Percentiles rank a stretch among this genome's conserved stretches.
These are phyloP conservation scores for Eretmodus cyanostictus DNA, from an alignment of 2,113 vertebrate genomes.

Conservation along the genomic window DNA sequence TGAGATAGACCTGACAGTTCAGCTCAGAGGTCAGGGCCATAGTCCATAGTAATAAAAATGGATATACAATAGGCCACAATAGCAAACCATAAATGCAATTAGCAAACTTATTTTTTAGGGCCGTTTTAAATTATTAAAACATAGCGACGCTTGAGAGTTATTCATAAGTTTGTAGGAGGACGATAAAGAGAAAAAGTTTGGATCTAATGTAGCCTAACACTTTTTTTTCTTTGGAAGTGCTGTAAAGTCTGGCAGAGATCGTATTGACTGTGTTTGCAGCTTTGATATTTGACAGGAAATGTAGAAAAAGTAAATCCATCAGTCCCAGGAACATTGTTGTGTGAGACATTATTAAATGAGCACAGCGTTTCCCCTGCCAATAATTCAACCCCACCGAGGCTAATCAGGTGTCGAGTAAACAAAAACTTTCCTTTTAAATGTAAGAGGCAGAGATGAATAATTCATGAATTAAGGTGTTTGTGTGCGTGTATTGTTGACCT, in stretches of 20 bases:
- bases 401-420: constrained; percentile 54
- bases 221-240: neutral
- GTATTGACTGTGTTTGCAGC: neutral
- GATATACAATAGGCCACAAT: neutral
- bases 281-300: neutral
- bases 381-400: neutral
- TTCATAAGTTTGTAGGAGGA: neutral
- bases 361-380: neutral
- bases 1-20: constrained; percentile 9
- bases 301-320: neutral
- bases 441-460: constrained; percentile 36
- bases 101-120: neutral
- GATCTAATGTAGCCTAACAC: neutral
- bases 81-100: neutral
- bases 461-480: constrained; percentile 34
- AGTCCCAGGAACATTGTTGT: neutral
- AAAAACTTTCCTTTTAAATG: constrained; percentile 37
- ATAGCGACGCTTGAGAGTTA: neutral
- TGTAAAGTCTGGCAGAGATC: neutral
- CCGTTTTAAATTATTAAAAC: neutral
- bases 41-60: neutral
- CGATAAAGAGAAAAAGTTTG: neutral
- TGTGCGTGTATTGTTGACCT: constrained; percentile 27
- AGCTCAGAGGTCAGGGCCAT: neutral
- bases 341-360: constrained; percentile 15